Evolutionary conservation across 2,888 invertebrate species (phyloP), one percentile per base, ranked within the genome.

Genomic region (Nomada fabriciana): DNA sequence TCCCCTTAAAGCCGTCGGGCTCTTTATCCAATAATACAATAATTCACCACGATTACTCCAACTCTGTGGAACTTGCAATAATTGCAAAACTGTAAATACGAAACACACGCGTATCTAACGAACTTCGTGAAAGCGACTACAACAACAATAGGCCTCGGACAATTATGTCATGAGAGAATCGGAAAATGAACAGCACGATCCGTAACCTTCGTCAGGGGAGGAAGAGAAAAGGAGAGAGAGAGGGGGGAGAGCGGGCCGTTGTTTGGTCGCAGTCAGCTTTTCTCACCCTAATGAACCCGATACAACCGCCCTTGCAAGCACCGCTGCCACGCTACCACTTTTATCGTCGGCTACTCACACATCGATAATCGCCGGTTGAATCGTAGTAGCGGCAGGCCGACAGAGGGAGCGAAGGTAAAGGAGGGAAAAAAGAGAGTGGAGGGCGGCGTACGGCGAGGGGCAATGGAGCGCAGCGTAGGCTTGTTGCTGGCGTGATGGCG

Each of bases 401-500:
- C 20, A 29, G 50, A 7, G 23, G 25, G 15, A 52, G 72, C 50
- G 82, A 67, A 53, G 80, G 72, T 43, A 79, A 67, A 52, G 80
- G 74, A 77, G 76, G 68, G 60, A 65, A 69, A 52, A 80, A 76
- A 65, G 71, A 69, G 76, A 52, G 74, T 25, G 70, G 71, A 69
- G 75, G 55, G 74, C 20, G 70, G 76, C 70, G 43, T 65, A 71
- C 68, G 5, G 36, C 36, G 36, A 68, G 72, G 83, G 64, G 72
- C 78, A 61, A 65, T 59, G 60, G 53, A 73, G 57, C 52, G 53
- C 23, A 63, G 23, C 68, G 75, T 72, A 75, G 81, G 76, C 80
- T 85, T 78, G 87, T 81, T 80, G 86, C 76, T 85, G 89, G 84
- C 82, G 85, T 87, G 86, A 78, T 84, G 82, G 76, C 63, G 88